A percentile compares a stretch with the other conserved stretches of the same genome.
Conservation (phyloP, 2,888 invertebrate species). For the Drosophila mulleri region DNA sequence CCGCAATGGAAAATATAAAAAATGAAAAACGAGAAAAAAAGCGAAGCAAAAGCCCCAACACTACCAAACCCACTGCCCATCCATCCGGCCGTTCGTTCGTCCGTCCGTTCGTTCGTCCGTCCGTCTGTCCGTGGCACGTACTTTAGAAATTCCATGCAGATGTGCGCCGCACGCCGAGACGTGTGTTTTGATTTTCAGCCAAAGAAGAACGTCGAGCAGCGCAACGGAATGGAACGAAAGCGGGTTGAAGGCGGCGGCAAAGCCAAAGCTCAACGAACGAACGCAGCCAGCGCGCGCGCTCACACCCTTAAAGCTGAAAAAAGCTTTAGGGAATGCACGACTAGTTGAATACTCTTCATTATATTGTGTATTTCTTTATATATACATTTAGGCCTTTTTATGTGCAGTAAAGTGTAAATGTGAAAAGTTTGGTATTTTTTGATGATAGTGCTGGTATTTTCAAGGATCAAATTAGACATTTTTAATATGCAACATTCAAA, state of each 20-base stretch:
- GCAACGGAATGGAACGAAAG: slow-evolving; percentile 61
- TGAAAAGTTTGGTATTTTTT: no score
- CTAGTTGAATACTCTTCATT: not conserved
- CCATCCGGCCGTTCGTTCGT: slow-evolving; percentile 45
- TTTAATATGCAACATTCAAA: no score
- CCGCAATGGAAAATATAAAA: slow-evolving; percentile 40
- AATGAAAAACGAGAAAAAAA: slow-evolving; percentile 4
- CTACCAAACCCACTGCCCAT: slow-evolving; percentile 7
- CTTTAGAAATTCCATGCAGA: slow-evolving; percentile 80
- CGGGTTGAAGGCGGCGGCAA: slow-evolving; percentile 15
- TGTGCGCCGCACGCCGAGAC: slow-evolving; percentile 79
- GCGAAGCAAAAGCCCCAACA: slow-evolving; percentile 26
- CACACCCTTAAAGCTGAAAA: slow-evolving; percentile 50
- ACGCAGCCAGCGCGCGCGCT: slow-evolving; percentile 18
- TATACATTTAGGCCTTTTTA: no score
- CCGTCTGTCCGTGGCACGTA: slow-evolving; percentile 68
- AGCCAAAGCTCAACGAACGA: slow-evolving; percentile 69
- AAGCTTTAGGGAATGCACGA: slow-evolving; percentile 34
- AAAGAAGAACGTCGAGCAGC: slow-evolving; percentile 41
- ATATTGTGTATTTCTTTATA: not conserved
- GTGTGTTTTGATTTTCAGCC: slow-evolving; percentile 82
- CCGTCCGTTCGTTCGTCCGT: slow-evolving; percentile 48
- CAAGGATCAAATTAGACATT: no score
- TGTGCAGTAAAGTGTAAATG: no score
- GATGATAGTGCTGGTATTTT: no score